Conservation (phyloP, 2,113 vertebrate species). For the Tychaedon coryphoeus region DNA sequence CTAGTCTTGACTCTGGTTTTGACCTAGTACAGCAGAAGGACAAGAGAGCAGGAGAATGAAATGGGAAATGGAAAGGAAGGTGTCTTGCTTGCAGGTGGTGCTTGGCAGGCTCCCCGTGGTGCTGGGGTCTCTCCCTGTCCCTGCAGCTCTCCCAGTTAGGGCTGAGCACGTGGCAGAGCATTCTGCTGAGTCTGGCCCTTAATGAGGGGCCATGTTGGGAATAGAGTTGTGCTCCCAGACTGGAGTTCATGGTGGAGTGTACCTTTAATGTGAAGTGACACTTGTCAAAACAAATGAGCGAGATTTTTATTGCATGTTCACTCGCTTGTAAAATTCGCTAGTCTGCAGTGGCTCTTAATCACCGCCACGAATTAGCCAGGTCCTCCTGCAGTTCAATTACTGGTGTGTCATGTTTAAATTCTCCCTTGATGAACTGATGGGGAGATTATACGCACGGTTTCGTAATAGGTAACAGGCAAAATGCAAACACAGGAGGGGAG, state of each 20-base stretch:
- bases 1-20: not conserved
- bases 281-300: conserved; percentile 42
- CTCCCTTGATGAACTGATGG: conserved; percentile 29
- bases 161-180: not conserved
- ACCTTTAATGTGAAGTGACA: conserved; percentile 41
- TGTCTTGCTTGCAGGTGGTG: fast-evolving
- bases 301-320: conserved; percentile 32
- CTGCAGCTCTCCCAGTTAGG: not conserved
- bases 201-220: not conserved
- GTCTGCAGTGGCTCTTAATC: conserved; percentile 53
- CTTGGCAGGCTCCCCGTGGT: not conserved
- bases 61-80: not conserved
- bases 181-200: not conserved
- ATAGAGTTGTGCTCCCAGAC: not conserved
- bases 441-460: not conserved
- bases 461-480: not conserved
- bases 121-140: not conserved
- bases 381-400: conserved; percentile 55
- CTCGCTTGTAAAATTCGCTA: conserved; percentile 37
- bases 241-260: not conserved
- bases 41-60: conserved; percentile 42
- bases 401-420: conserved; percentile 42
- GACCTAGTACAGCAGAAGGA: conserved; percentile 4
- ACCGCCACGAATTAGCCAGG: conserved; percentile 42
- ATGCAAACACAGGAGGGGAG: not conserved